Evolutionary conservation across 2,888 invertebrate genomes (phyloP).

Genomic region (Drosophila subquinaria): DNA sequence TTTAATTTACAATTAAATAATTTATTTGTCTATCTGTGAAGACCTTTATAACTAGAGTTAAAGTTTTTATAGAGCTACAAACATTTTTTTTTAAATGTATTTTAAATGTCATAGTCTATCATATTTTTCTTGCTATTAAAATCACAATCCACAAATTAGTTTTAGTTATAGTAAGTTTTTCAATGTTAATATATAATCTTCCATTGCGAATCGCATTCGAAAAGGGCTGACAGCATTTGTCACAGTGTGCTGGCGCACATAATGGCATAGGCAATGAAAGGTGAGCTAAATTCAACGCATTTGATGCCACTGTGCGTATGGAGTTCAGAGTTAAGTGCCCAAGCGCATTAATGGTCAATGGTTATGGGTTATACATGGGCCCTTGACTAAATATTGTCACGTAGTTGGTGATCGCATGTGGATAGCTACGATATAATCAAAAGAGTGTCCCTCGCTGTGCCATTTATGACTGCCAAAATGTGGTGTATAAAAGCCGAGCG

Average conservation of each 20-base stretch:
- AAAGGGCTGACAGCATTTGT: neutral
- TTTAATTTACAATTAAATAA: too few relatives aligned
- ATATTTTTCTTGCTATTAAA: too few relatives aligned
- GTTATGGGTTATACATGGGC: slow-evolving; percentile 66
- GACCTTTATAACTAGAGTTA: too few relatives aligned
- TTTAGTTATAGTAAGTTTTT: too few relatives aligned
- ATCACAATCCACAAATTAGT: too few relatives aligned
- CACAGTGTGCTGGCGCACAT: slow-evolving; percentile 5
- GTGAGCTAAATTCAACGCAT: neutral
- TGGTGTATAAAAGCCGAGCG: slow-evolving; percentile 61
- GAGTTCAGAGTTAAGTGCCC: slow-evolving; percentile 62
- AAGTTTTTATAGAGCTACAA: too few relatives aligned
- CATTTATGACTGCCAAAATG: slow-evolving; percentile 63
- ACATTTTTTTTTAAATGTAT: too few relatives aligned
- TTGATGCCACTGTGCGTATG: slow-evolving; percentile 31
- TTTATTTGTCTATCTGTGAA: too few relatives aligned
- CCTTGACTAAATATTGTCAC: slow-evolving; percentile 77
- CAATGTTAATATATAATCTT: neutral
- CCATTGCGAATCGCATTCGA: neutral
- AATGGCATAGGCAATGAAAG: neutral
- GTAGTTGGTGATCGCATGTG: slow-evolving; percentile 31
- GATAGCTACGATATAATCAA: slow-evolving; percentile 37
- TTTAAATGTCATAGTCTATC: too few relatives aligned
- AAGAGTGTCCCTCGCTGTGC: slow-evolving; percentile 64
- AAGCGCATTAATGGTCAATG: slow-evolving; percentile 49